Conservation (phyloP, 2,888 invertebrate species). For the Patella caerulea region DNA sequence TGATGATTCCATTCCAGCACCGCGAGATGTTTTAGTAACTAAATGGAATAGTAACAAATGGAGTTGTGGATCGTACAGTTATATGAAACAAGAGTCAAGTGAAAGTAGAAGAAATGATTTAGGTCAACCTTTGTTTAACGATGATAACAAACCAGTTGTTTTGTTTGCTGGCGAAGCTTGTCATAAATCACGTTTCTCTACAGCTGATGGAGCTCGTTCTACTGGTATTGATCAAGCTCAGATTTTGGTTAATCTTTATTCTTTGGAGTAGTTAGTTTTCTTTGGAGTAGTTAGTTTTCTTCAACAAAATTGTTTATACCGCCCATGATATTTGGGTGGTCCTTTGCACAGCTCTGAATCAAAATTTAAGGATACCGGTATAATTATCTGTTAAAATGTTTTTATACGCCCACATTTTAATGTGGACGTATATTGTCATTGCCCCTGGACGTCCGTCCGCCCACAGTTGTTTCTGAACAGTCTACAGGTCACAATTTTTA, state of each 20-base stretch:
- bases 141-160: constrained; percentile 75
- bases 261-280: too few species aligned
- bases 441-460: too few species aligned
- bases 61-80: constrained; percentile 83
- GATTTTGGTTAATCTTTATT: not conserved
- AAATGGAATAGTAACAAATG: constrained; percentile 83
- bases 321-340: too few species aligned
- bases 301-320: too few species aligned
- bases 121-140: constrained; percentile 51
- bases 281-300: too few species aligned
- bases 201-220: constrained; percentile 84
- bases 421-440: too few species aligned
- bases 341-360: too few species aligned
- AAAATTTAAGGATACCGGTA: too few species aligned
- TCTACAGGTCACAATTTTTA: too few species aligned
- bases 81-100: constrained; percentile 60
- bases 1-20: constrained; percentile 81
- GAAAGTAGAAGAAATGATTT: constrained; percentile 41
- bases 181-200: constrained; percentile 82
- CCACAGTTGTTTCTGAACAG: too few species aligned
- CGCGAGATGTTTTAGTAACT: constrained; percentile 76
- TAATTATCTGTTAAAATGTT: too few species aligned
- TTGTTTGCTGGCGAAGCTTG: constrained; percentile 89
- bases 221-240: constrained; percentile 77
- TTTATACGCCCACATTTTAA: too few species aligned